Base-by-base conservation (phyloP, 2,113 vertebrate genomes). In the Meriones unguiculatus region DNA sequence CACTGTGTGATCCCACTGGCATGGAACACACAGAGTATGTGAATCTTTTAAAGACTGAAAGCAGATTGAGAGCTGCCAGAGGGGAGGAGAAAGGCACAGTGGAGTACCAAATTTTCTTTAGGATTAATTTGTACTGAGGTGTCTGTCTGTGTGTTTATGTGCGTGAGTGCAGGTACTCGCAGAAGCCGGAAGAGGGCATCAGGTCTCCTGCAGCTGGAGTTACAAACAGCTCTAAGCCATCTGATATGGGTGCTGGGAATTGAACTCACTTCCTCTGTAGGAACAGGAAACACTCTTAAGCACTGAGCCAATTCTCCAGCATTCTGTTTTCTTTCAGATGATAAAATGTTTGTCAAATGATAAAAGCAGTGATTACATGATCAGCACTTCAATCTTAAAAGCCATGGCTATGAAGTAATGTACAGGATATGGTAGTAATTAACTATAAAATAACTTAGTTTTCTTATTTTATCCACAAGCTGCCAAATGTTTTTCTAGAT, bases 391-490 rank as follows among this genome's bases (percentile, higher is more conserved):
- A 93, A 91, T 35, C 11, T 59, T 18, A 78, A 57, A 30, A 82
- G 2, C 35, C 52, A 54, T 84, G 76, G 57, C 52, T 70, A 69
- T 35, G 24, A 94, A 96, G 75, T 64, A 81, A 91, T 75, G 32
- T 35, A 64, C 10, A 87, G 35, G 65, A 52, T 25, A 57, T 76
- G 24, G 65, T 87, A n/a, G 28, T 92, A 85, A 81, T 22, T 28
- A 91, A 12, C 50, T 75, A 92, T 6, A 90, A 78, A 85, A 90
- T 90, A 12, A 87, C 70, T 85, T 81, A 69, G n/a, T 38, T 57
- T 84, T 80, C 52, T 46, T 87, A 92, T 88, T 87, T 96, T 62
- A 85, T 35, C 25, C 28, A 92, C 96, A 93, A 90, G 28, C 46
- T 77, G 50, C 28, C 80, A 75, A 91, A 89, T 11, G 72, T 57